phyloP scores from a whole-genome alignment of 2,888 invertebrate genomes.

The Deilephila porcellus region DNA sequence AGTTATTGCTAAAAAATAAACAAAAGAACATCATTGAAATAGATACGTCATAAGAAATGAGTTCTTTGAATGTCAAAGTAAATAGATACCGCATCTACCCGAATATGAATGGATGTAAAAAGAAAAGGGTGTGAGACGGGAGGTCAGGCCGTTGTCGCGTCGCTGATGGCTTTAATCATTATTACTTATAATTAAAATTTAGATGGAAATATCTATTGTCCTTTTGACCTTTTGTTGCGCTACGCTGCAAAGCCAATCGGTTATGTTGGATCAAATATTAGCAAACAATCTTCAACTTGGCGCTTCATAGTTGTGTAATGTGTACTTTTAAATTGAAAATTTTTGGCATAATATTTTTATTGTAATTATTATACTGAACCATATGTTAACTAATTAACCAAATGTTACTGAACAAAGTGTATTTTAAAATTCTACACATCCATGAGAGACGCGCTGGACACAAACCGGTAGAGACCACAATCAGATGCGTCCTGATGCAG shows the following conservation, averaged over 20 bases:
- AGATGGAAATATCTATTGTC: conserved; percentile 67
- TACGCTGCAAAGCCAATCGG: conserved; percentile 42
- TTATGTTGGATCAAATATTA: conserved; percentile 13
- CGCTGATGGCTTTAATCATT: conserved; percentile 79
- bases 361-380: too few relatives aligned
- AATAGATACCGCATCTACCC: conserved; percentile 56
- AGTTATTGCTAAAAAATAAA: too few relatives aligned
- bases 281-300: neutral
- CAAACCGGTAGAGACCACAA: too few relatives aligned
- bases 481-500: too few relatives aligned
- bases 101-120: conserved; percentile 34
- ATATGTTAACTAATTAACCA: too few relatives aligned
- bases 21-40: neutral
- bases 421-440: too few relatives aligned
- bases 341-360: too few relatives aligned
- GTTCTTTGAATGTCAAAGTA: neutral
- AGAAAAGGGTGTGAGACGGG: conserved; percentile 73
- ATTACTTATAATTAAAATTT: conserved; percentile 81
- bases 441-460: too few relatives aligned
- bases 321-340: too few relatives aligned
- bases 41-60: neutral
- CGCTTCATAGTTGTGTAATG: too few relatives aligned
- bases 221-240: conserved; percentile 35
- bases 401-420: too few relatives aligned
- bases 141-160: conserved; percentile 78